Evolutionary conservation across 2,888 invertebrate species (phyloP), one percentile per base, ranked within the genome.

Genomic region (Phengaris alcon): DNA sequence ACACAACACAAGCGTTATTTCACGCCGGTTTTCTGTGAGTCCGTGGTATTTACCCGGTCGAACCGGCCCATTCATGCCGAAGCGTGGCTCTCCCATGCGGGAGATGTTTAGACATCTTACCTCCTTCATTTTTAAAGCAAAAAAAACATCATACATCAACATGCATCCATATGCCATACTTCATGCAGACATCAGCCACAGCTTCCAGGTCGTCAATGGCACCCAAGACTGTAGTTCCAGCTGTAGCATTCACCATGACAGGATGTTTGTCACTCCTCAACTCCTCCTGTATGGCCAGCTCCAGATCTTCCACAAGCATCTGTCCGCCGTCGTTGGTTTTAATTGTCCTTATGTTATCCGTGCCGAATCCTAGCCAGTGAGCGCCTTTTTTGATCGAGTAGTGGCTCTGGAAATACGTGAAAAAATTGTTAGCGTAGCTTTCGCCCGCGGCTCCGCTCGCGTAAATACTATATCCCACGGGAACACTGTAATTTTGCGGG

Each of bases 361-460:
- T 95, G 0, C 98, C 98, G n/a, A 98, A 90, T 0, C 98, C 98
- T 12, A 98, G 90, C 95, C 97, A 97, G 81, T 97, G 95, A 0
- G 96, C 96, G 7, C 96, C 96, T 89, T 97, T 97, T 82, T 94
- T 94, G 13, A 97, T 94, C 2, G 98, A 97, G 84, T 98, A 98
- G 86, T 98, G 98, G 57, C 96, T 94, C 94, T 95, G 88, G 35
- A 90, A 91, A 77, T 76, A 74, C 35, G 68, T 44, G 52, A 52
- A 10, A 9, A 52, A 12, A 52, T 52, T 8, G 8, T 48, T 22
- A 22, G 22, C 22, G 22, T 22, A 22, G 22, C 22, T 22, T 22
- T 22, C 22, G 22, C 22, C 22, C 22, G 22, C 22, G 22, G 22
- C 35, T 35, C 35, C 35, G 4, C 35, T 2, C 4, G 4, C 35